phyloP scores from a whole-genome alignment of 1,140 invertebrate genomes.

The Drosophila mayri region DNA sequence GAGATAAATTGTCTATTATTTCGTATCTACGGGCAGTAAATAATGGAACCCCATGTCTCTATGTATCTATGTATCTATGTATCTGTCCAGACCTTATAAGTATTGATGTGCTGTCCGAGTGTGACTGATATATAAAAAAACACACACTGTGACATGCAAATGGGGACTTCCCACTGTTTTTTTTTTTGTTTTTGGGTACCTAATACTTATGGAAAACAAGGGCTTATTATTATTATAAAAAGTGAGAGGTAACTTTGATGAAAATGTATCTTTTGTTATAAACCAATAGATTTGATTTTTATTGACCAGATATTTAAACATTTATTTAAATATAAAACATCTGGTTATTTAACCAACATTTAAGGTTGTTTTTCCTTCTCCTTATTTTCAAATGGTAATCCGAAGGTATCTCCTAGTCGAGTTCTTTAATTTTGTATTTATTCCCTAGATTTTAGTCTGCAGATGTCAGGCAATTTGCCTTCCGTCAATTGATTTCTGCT shows the following conservation, averaged over 20 bases:
- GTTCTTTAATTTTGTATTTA: fast-evolving
- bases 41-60: constrained; percentile 54
- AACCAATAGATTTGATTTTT: not conserved
- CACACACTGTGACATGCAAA: constrained; percentile 8
- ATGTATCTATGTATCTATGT: constrained; percentile 25
- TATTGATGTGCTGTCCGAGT: constrained; percentile 14
- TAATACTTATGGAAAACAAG: not conserved
- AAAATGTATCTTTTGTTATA: too few relatives aligned
- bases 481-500: constrained; percentile 43
- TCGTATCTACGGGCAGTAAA: constrained; percentile 40
- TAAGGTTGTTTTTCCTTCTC: not conserved
- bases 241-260: not conserved
- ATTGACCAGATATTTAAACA: too few relatives aligned
- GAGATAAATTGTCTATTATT: constrained; percentile 58
- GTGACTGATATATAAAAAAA: constrained; percentile 10
- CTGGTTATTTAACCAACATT: not conserved
- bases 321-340: too few relatives aligned
- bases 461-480: constrained; percentile 56
- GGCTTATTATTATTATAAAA: not conserved
- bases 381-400: not conserved
- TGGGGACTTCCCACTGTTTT: constrained; percentile 43
- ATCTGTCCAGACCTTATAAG: not conserved
- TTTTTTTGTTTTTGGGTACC: not conserved
- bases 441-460: constrained; percentile 40
- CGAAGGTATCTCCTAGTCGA: not conserved